Conservation (phyloP, 2,797 vertebrate species). For the Pachyuromys duprasi region DNA sequence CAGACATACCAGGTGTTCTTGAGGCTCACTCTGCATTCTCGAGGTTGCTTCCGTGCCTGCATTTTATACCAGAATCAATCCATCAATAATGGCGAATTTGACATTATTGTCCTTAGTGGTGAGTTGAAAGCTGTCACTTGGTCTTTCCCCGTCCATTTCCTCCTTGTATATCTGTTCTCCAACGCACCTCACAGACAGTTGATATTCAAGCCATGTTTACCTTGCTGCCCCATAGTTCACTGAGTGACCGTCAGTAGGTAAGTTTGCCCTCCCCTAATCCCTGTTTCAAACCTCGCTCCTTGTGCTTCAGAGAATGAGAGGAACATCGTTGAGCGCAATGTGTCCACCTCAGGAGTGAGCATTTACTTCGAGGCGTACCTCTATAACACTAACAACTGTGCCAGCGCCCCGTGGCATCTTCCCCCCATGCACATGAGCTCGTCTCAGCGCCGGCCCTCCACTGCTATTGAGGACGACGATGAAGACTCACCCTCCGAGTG, state of each 20-base stretch:
- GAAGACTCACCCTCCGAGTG: constrained; percentile 95
- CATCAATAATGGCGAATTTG: constrained; percentile 98
- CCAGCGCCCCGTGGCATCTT: constrained; percentile 94
- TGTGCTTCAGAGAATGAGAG: constrained; percentile 94
- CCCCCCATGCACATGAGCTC: constrained; percentile 91
- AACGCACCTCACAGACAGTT: not conserved
- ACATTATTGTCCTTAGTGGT: constrained; percentile 99
- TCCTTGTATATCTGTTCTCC: not conserved
- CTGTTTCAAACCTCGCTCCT: constrained; percentile 56
- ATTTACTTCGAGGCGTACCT: constrained; percentile 99
- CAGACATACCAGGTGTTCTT: constrained; percentile 95
- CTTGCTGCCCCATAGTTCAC: not conserved
- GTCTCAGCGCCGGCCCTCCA: constrained; percentile 94
- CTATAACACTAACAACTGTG: constrained; percentile 94
- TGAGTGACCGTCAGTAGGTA: not conserved
- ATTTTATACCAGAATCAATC: constrained; percentile 96
- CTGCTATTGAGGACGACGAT: constrained; percentile 95
- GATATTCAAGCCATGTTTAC: not conserved
- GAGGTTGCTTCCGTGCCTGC: constrained; percentile 95
- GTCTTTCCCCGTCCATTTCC: not conserved
- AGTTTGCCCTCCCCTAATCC: constrained; percentile 3
- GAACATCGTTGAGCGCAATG: constrained; percentile 97
- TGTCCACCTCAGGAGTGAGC: constrained; percentile 97
- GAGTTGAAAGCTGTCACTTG: constrained; percentile 83
- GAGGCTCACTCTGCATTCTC: constrained; percentile 93